phyloP scores from a whole-genome alignment of 2,113 vertebrate species.

The Cebidichthys violaceus region DNA sequence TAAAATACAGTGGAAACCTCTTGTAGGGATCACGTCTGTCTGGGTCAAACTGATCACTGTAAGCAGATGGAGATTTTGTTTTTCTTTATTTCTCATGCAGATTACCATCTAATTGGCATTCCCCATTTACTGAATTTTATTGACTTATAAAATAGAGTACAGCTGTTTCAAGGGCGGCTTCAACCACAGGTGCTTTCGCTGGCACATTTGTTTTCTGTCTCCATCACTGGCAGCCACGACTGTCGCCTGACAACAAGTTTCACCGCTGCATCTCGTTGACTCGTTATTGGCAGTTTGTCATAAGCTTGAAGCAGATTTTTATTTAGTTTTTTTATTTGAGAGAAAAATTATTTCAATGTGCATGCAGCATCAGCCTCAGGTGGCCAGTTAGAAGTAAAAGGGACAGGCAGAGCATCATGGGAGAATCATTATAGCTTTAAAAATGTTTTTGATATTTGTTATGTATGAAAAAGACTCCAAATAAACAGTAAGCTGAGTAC shows the following conservation, averaged over 20 bases:
- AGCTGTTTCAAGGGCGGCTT: neutral
- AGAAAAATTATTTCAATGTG: no score
- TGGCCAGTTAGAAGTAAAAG: neutral
- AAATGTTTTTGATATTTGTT: neutral
- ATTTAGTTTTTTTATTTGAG: no score
- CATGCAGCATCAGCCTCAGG: no score
- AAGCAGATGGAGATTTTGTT: neutral
- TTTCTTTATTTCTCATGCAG: neutral
- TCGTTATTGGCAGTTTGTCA: neutral
- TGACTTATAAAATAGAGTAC: neutral
- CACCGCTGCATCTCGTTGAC: neutral
- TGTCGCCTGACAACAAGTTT: no score
- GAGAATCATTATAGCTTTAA: neutral
- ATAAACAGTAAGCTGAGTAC: neutral
- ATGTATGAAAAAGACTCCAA: neutral
- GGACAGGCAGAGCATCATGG: no score
- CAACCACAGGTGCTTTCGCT: neutral
- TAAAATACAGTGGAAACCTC: neutral
- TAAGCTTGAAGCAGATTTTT: no score
- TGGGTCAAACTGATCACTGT: neutral
- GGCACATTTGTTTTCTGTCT: no score
- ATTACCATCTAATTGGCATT: neutral
- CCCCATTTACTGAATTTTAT: neutral
- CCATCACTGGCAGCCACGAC: no score
- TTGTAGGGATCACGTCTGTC: no score